Evolutionary conservation across 2,113 vertebrate species (phyloP), one percentile per base, ranked within the genome.

Genomic region (Choloepus hoffmanni): DNA sequence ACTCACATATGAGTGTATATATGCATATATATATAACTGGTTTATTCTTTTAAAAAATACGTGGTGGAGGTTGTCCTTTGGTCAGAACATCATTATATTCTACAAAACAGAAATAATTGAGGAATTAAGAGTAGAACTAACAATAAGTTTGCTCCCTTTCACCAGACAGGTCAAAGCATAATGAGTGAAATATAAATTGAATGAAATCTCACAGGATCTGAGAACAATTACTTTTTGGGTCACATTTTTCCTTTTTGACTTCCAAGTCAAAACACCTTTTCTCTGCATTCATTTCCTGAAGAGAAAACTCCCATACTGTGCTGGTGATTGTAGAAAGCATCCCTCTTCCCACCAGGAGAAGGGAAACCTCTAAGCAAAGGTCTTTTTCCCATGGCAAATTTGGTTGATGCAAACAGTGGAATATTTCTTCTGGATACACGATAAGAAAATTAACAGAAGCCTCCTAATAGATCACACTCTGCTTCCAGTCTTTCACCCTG

Each of bases 191-290:
- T 21, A 65, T 67, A 89, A 24, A 78, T 13, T 53, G 36, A 78
- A 67, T 48, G 40, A 92, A 90, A 58, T 45, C 33, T 84, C 77
- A 79, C 9, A 50, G 40, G 28, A 76, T 18, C 28, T 74, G 8
- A 81, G 76, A 92, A 43, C 12, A 70, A 33, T 50, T 58, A 93
- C 91, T 74, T 81, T 72, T 40, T 43, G 58, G 33, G 23, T 33
- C 63, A 78, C 3, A n/a, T 85, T 85, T 95, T 83, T 30, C n/a
- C 18, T 91, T 89, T 88, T 89, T 28, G 60, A 70, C 40, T 74
- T 13, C 45, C 21, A 53, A 79, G 19, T 53, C 89, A 74, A 58
- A 15, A 23, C 14, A 5, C 67, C 26, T 68, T 88, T 16, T 36
- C 10, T 92, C 28, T 60, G 12, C 26, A 58, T 10, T 85, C 21